Conservation (phyloP, 2,113 vertebrate genomes). For the Phoxinus phoxinus region DNA sequence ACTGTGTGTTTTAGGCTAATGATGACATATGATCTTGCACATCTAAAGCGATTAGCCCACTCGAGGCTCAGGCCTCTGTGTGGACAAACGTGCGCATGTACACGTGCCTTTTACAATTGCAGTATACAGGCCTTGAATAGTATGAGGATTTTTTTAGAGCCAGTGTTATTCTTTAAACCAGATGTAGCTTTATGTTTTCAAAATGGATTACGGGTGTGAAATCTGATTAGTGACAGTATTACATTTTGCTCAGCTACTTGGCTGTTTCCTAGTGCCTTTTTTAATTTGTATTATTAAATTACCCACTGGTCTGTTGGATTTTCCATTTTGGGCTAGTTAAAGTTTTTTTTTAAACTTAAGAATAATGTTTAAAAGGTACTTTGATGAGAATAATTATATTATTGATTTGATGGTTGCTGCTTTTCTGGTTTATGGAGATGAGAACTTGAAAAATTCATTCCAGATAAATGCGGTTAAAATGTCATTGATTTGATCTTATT, state of each 20-base stretch:
- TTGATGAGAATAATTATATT: not conserved
- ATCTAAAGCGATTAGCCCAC: conserved; percentile 26
- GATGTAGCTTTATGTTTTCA: not conserved
- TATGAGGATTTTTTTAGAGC: not conserved
- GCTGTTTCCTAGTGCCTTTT: conserved; percentile 6
- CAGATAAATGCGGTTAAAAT: not conserved
- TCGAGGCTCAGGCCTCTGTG: not conserved
- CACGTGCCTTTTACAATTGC: conserved; percentile 26
- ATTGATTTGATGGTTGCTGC: not conserved
- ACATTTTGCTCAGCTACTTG: not conserved
- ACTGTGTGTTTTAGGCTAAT: conserved; percentile 35
- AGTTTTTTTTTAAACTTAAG: not conserved
- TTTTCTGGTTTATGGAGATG: not conserved
- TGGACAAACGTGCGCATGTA: conserved; percentile 20
- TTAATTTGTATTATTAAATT: not conserved
- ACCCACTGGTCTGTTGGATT: not conserved
- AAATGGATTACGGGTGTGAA: not conserved
- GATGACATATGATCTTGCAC: conserved; percentile 37
- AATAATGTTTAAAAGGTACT: not conserved
- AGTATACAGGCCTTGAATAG: not conserved
- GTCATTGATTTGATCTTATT: not conserved
- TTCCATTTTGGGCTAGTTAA: not conserved
- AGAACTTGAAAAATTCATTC: conserved; percentile 13
- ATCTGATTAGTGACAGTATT: not conserved
- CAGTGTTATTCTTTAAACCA: conserved; percentile 30